Conservation (phyloP, 2,888 invertebrate genomes). For the Euzophera pinguis region DNA sequence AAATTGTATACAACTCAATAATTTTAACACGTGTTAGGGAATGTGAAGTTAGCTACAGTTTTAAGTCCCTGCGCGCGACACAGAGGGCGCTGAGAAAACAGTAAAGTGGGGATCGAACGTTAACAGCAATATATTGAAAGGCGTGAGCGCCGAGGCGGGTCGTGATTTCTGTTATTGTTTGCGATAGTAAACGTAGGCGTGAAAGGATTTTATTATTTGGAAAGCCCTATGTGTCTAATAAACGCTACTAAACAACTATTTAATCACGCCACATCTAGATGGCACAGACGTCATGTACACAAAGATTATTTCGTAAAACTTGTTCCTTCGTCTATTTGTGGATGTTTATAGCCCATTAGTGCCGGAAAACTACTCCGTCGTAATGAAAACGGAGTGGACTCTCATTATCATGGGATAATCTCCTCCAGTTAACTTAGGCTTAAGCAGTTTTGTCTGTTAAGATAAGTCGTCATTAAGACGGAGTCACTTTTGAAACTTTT, state of each 20-base stretch:
- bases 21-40: no score
- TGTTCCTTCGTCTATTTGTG: slow-evolving; percentile 64
- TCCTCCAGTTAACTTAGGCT: slow-evolving; percentile 15
- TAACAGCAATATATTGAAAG: no score
- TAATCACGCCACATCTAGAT: slow-evolving; percentile 31
- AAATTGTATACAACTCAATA: no score
- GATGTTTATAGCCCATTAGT: slow-evolving; percentile 73
- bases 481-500: background rate
- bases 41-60: no score
- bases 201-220: no score
- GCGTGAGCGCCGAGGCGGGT: no score
- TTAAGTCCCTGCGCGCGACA: no score
- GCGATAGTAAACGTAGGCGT: no score
- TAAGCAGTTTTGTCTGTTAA: slow-evolving; percentile 2
- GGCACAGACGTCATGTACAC: slow-evolving; percentile 27
- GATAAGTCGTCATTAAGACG: background rate
- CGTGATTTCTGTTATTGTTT: no score
- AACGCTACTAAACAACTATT: slow-evolving; percentile 6
- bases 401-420: slow-evolving; percentile 73
- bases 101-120: no score
- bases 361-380: slow-evolving; percentile 61
- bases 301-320: slow-evolving; percentile 55
- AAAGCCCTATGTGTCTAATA: no score
- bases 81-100: no score
- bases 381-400: slow-evolving; percentile 73